Conservation (phyloP, 2,797 vertebrate genomes). For the Columba guinea region DNA sequence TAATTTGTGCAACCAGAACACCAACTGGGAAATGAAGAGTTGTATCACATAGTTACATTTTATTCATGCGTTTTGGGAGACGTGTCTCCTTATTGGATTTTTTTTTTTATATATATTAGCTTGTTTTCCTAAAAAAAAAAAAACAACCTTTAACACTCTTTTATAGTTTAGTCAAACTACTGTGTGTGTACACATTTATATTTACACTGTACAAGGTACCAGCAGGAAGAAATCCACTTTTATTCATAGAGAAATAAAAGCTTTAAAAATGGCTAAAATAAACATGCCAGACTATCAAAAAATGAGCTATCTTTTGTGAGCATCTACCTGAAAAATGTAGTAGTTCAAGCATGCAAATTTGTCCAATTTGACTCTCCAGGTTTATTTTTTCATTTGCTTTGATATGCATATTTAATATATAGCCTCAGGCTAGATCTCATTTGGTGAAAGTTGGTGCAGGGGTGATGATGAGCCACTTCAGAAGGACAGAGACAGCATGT, state of each 20-base stretch:
- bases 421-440: constrained; percentile 93
- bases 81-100: constrained; percentile 63
- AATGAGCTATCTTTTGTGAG: constrained; percentile 32
- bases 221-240: background rate
- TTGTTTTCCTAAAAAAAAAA: constrained; percentile 57
- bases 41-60: constrained; percentile 74
- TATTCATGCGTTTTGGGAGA: constrained; percentile 65
- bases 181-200: background rate
- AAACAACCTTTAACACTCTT: background rate
- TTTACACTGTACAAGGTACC: background rate
- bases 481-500: constrained; percentile 83
- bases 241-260: constrained; percentile 3
- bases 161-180: constrained; percentile 26
- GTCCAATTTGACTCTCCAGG: constrained; percentile 88
- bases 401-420: constrained; percentile 99
- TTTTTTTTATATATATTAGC: background rate
- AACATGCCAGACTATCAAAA: constrained; percentile 8
- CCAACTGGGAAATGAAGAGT: constrained; percentile 74
- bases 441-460: constrained; percentile 90
- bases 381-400: constrained; percentile 95
- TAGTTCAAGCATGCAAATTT: constrained; percentile 84
- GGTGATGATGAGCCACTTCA: constrained; percentile 91
- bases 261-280: constrained; percentile 10
- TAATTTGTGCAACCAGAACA: constrained; percentile 81
- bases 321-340: constrained; percentile 70